phyloP scores from a whole-genome alignment of 2,888 invertebrate genomes.

The Ormyrus labotus region DNA sequence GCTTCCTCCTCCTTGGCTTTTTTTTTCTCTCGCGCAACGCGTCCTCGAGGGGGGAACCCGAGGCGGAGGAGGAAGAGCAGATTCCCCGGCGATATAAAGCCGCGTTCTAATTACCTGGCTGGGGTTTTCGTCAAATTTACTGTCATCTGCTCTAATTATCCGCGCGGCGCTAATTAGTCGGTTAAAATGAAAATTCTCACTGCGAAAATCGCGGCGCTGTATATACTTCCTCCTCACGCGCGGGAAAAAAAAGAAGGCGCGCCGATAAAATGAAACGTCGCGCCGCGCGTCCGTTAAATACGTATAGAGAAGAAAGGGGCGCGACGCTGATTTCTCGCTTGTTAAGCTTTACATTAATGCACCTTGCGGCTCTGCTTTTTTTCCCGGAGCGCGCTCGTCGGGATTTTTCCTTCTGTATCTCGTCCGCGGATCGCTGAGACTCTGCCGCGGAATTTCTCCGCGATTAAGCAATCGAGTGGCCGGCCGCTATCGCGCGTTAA shows the following conservation, averaged over 20 bases:
- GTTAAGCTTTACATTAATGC: constrained; percentile 40
- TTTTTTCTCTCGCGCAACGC: constrained; percentile 1
- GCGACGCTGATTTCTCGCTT: constrained; percentile 41
- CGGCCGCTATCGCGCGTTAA: constrained; percentile 7
- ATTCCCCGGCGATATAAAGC: constrained; percentile 28
- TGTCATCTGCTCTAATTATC: constrained; percentile 54
- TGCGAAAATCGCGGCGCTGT: constrained; percentile 15
- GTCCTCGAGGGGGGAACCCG: not conserved
- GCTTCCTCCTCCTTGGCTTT: constrained; percentile 11
- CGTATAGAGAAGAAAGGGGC: constrained; percentile 4
- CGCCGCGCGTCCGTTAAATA: constrained; percentile 16
- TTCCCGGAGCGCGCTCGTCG: no score
- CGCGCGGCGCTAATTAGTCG: constrained; percentile 45
- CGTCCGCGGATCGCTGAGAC: not conserved
- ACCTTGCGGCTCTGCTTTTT: not conserved
- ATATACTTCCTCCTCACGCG: not conserved
- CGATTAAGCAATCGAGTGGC: constrained; percentile 29
- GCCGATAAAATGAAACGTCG: constrained; percentile 11
- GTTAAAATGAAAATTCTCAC: constrained; percentile 52
- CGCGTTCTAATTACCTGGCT: constrained; percentile 42
- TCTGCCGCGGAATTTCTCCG: not conserved
- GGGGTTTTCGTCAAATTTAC: constrained; percentile 54
- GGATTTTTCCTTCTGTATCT: not conserved
- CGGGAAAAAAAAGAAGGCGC: constrained; percentile 17
- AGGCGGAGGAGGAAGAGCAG: constrained; percentile 54